phyloP scores from a whole-genome alignment of 2,113 vertebrate genomes.

The Bos taurus region ARS-UCD2.0 NC_037328.1:93874001-93874500 shows the following conservation, averaged over 20 bases:
- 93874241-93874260: background rate
- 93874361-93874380: slow-evolving; percentile 39
- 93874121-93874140: background rate
- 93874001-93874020: no score
- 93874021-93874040: background rate
- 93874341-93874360: slow-evolving; percentile 22
- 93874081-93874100: background rate
- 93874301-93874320: slow-evolving; percentile 36
- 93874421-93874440: background rate
- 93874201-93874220: background rate
- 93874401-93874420: background rate
- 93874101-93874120: background rate
- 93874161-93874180: background rate
- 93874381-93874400: background rate
- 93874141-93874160: background rate
- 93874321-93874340: slow-evolving; percentile 41
- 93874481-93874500: accelerated
- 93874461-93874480: background rate
- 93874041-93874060: background rate
- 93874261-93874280: slow-evolving; percentile 23
- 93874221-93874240: background rate
- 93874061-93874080: background rate
- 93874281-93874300: slow-evolving; percentile 45
- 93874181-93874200: slow-evolving; percentile 7
- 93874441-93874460: background rate